Percentiles rank a stretch among this genome's conserved stretches.
phyloP scores from a whole-genome alignment of 2,797 vertebrate species.

The Pempheris klunzingeri region DNA sequence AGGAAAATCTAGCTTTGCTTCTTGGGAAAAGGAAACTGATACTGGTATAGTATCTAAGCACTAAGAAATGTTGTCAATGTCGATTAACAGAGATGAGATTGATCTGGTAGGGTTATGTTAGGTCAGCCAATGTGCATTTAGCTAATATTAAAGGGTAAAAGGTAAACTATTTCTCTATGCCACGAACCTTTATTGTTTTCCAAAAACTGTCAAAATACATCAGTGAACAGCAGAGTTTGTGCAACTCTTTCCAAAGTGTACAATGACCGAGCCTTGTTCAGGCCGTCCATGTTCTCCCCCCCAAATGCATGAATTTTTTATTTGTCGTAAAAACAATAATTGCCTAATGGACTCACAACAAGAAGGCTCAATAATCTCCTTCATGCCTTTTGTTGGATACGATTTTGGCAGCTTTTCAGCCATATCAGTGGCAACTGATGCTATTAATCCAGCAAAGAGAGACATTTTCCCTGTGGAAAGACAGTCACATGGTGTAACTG shows the following conservation, averaged over 20 bases:
- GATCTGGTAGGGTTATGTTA: neutral
- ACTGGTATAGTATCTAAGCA: too few relatives aligned
- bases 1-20: neutral
- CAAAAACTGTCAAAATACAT: too few relatives aligned
- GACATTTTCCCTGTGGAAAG: constrained; percentile 15
- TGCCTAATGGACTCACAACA: neutral
- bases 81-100: neutral
- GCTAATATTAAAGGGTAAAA: too few relatives aligned
- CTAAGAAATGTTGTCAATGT: neutral
- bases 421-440: neutral
- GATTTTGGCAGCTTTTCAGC: neutral
- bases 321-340: constrained; percentile 15
- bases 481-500: constrained; percentile 31
- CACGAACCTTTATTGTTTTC: neutral
- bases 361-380: neutral
- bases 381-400: neutral
- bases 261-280: too few relatives aligned
- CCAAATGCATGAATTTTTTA: neutral
- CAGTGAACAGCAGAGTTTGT: too few relatives aligned
- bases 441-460: constrained; percentile 11
- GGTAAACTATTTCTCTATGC: neutral
- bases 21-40: neutral
- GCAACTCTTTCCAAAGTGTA: too few relatives aligned
- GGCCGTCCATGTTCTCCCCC: neutral
- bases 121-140: neutral